Evolutionary conservation across 2,113 vertebrate species (phyloP).

Genomic region (Salvelinus fontinalis): DNA sequence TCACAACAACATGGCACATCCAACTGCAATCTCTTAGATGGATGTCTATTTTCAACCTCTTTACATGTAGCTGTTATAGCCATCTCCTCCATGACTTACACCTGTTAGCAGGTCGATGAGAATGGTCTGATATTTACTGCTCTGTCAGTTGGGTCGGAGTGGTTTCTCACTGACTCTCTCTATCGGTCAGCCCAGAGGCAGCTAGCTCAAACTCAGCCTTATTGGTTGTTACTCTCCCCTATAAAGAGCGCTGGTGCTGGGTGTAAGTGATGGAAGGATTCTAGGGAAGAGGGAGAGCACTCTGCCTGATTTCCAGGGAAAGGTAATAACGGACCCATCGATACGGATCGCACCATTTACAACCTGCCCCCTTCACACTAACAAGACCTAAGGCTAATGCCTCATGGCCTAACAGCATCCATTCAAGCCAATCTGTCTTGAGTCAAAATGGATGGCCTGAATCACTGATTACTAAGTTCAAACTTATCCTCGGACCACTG

Average conservation of each 20-base stretch:
- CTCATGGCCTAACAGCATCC: constrained; percentile 36
- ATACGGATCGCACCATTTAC: constrained; percentile 64
- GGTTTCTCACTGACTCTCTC: constrained; percentile 21
- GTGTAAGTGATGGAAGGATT: constrained; percentile 60
- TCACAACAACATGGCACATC: neutral
- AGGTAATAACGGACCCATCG: constrained; percentile 70
- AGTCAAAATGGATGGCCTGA: neutral
- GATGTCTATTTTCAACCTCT: neutral
- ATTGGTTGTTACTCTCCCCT: constrained; percentile 39
- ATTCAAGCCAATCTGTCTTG: constrained; percentile 24
- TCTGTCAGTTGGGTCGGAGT: constrained; percentile 27
- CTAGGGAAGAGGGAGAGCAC: constrained; percentile 53
- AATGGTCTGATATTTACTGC: constrained; percentile 15
- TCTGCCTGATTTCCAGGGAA: constrained; percentile 65
- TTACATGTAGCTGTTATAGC: neutral
- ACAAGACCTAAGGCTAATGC: constrained; percentile 60
- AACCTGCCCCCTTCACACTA: constrained; percentile 46
- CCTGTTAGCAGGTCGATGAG: neutral
- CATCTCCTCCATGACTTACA: neutral
- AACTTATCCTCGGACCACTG: neutral
- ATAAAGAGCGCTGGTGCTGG: constrained; percentile 56
- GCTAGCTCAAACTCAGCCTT: constrained; percentile 8
- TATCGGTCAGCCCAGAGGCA: neutral
- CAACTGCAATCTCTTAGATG: neutral
- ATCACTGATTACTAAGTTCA: neutral